Evolutionary conservation across 2,113 vertebrate genomes (phyloP).

Genomic region (Rhadina sibilatrix): DNA sequence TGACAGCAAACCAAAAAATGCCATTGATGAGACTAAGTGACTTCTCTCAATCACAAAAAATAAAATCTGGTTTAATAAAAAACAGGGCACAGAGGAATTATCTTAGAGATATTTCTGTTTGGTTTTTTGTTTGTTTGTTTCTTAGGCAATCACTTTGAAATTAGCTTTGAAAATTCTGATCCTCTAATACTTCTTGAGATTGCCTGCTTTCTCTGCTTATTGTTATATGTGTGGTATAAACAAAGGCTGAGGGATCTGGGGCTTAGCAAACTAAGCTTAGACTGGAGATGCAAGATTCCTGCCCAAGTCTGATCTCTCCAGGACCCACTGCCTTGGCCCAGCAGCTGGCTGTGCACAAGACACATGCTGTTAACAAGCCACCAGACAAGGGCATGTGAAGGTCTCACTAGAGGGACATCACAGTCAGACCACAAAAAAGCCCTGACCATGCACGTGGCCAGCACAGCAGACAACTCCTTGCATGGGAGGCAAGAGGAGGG

Average conservation of each 20-base stretch:
- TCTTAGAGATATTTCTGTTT: background rate
- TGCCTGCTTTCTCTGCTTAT: background rate
- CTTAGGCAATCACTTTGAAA: background rate
- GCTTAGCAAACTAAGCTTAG: background rate
- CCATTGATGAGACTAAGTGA: background rate
- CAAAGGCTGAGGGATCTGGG: background rate
- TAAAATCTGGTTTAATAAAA: background rate
- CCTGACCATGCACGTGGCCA: accelerated
- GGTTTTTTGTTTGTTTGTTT: background rate
- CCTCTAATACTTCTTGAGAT: background rate
- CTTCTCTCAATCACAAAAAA: background rate
- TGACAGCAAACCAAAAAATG: background rate
- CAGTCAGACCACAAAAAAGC: background rate
- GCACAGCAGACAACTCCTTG: background rate
- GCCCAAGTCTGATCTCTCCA: background rate
- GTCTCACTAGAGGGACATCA: background rate
- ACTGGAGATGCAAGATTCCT: background rate
- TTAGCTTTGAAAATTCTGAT: background rate
- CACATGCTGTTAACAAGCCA: background rate
- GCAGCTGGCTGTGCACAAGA: accelerated
- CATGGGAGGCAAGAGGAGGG: background rate
- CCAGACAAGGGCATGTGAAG: accelerated
- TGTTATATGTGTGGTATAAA: background rate
- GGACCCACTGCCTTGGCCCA: background rate
- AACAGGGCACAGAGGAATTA: background rate